Conservation (phyloP, 30 jellyfish, hydroid and myxozoan species). For the Euphysa ruthae region DNA sequence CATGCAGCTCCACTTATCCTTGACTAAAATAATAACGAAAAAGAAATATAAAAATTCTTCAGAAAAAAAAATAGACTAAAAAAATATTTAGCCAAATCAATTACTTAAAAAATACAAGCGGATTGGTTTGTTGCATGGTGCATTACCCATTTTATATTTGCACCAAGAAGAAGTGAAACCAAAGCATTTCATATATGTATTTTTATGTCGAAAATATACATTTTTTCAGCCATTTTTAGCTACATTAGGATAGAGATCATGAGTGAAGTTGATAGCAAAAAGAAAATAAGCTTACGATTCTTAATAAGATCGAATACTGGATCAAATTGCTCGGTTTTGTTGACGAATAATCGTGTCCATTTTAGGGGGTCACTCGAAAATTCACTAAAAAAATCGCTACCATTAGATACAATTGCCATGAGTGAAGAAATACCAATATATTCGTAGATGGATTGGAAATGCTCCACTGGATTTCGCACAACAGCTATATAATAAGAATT, state of each 20-base stretch:
- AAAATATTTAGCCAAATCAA: too few relatives aligned
- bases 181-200: neutral
- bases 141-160: too few relatives aligned
- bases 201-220: neutral
- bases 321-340: slow-evolving; percentile 7
- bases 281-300: slow-evolving; percentile 11
- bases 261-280: too few relatives aligned
- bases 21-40: too few relatives aligned
- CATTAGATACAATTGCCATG: slow-evolving; percentile 1
- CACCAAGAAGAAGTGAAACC: neutral
- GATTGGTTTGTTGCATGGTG: too few relatives aligned
- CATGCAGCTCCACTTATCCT: too few relatives aligned
- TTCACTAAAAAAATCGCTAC: slow-evolving; percentile 1
- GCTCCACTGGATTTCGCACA: slow-evolving; percentile 32
- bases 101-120: too few relatives aligned
- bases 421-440: neutral
- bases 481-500: slow-evolving; percentile 4
- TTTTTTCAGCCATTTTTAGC: too few relatives aligned
- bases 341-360: neutral
- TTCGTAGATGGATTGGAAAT: slow-evolving; percentile 29
- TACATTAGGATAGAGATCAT: too few relatives aligned
- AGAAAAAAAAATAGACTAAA: too few relatives aligned
- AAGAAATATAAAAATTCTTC: too few relatives aligned
- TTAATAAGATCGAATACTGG: slow-evolving; percentile 22
- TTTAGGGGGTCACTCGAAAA: slow-evolving; percentile 6